phyloP scores from a whole-genome alignment of 2,888 invertebrate species.

The Melanotus villosus region DNA sequence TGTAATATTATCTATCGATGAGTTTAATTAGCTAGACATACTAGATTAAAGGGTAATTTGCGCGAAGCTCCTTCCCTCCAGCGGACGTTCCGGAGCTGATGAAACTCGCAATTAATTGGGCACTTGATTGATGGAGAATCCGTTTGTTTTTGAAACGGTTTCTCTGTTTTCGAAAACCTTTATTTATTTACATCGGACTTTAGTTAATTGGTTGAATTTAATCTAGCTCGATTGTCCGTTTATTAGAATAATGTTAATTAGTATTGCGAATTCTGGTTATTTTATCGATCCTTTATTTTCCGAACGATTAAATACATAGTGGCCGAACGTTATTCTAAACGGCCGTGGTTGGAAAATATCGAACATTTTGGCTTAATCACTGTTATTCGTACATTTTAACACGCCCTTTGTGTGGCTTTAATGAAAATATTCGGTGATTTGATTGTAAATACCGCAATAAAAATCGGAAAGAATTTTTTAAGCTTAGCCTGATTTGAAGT shows the following conservation, averaged over 20 bases:
- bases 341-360: neutral
- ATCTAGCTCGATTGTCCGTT: neutral
- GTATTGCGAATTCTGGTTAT: neutral
- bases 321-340: neutral
- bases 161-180: slow-evolving; percentile 26
- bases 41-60: slow-evolving; percentile 55
- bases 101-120: slow-evolving; percentile 43
- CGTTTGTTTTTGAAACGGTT: slow-evolving; percentile 42
- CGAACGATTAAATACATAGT: neutral
- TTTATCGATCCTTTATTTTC: neutral
- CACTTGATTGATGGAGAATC: slow-evolving; percentile 45
- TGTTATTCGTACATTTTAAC: too few relatives aligned
- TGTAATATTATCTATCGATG: slow-evolving; percentile 54
- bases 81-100: slow-evolving; percentile 35
- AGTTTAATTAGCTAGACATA: slow-evolving; percentile 56
- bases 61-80: slow-evolving; percentile 34
- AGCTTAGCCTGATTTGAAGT: too few relatives aligned
- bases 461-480: too few relatives aligned
- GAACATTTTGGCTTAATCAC: too few relatives aligned
- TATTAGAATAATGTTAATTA: neutral
- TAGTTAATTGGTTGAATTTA: slow-evolving; percentile 23
- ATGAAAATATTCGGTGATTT: too few relatives aligned
- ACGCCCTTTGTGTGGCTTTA: too few relatives aligned
- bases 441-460: too few relatives aligned
- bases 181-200: neutral